These are phyloP conservation scores for Pimpla rufipes DNA, from an alignment of 2,888 invertebrate species.

Conservation along the genomic window DNA sequence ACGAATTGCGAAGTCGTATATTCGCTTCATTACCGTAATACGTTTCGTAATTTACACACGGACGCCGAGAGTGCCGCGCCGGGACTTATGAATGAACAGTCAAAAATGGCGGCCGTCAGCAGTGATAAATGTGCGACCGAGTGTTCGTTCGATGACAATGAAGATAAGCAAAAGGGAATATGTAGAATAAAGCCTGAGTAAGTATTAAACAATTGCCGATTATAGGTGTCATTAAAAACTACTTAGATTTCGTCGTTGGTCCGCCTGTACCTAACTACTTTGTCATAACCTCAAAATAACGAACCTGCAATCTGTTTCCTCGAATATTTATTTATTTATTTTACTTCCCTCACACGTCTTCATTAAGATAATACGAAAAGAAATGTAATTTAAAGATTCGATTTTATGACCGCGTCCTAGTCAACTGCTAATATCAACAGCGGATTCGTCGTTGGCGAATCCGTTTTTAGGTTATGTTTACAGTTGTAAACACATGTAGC, in stretches of 20 bases:
- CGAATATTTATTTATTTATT: background rate
- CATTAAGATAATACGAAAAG: background rate
- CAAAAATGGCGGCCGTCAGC: slow-evolving; percentile 76
- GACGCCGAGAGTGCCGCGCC: slow-evolving; percentile 35
- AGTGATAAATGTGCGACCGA: slow-evolving; percentile 72
- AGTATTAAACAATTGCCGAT: slow-evolving; percentile 70
- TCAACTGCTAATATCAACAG: background rate
- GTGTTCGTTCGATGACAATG: slow-evolving; percentile 75
- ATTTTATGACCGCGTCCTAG: background rate
- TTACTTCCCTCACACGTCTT: no score
- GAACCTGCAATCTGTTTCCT: background rate
- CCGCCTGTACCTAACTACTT: background rate
- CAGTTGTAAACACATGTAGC: background rate
- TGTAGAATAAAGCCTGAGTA: slow-evolving; percentile 86
- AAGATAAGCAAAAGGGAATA: slow-evolving; percentile 83
- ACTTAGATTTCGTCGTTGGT: background rate
- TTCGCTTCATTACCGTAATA: no score
- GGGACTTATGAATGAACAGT: slow-evolving; percentile 41
- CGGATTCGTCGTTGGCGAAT: background rate
- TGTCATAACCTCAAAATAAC: slow-evolving; percentile 64
- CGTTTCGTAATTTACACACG: background rate
- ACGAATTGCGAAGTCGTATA: no score
- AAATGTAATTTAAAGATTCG: background rate
- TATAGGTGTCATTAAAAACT: background rate
- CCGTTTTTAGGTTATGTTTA: background rate